These are phyloP conservation scores for Gasterosteus nipponicus DNA, from an alignment of 2,113 vertebrate genomes.

Conservation along the genomic window DNA sequence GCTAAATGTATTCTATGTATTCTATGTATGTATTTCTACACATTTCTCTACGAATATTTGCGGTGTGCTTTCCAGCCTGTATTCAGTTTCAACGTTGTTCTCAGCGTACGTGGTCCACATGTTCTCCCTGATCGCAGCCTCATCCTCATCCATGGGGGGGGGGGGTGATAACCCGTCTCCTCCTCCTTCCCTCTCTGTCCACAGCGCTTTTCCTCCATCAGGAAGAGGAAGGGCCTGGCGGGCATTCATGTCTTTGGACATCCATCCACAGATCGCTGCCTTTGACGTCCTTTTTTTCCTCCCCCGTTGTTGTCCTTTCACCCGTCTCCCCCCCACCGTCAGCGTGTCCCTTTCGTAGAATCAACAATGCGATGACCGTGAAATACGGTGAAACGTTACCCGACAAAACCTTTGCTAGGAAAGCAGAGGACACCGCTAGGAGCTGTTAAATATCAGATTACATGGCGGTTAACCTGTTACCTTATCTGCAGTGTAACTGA, in stretches of 20 bases:
- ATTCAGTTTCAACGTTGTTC: background rate
- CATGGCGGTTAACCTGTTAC: slow-evolving; percentile 41
- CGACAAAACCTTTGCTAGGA: slow-evolving; percentile 4
- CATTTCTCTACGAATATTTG: background rate
- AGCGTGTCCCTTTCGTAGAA: background rate
- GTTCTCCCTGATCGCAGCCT: background rate
- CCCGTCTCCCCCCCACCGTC: background rate
- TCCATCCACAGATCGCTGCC: background rate
- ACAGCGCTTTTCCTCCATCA: slow-evolving; percentile 6
- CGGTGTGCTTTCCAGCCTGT: background rate
- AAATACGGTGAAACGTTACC: slow-evolving; percentile 21
- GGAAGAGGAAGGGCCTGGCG: background rate
- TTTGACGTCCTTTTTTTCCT: background rate
- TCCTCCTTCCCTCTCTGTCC: slow-evolving; percentile 12
- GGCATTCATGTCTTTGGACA: slow-evolving; percentile 3
- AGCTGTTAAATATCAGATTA: slow-evolving; percentile 51
- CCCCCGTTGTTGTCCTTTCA: background rate
- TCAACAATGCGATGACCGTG: background rate
- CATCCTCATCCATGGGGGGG: slow-evolving; percentile 41
- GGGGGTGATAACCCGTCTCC: too few relatives aligned
- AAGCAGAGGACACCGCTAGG: slow-evolving; percentile 6
- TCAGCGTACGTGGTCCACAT: background rate
- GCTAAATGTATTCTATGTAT: background rate
- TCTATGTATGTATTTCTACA: background rate
- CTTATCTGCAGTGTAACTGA: slow-evolving; percentile 47